Evolutionary conservation across 2,113 vertebrate genomes (phyloP).

Genomic region (Serilophus lunatus): DNA sequence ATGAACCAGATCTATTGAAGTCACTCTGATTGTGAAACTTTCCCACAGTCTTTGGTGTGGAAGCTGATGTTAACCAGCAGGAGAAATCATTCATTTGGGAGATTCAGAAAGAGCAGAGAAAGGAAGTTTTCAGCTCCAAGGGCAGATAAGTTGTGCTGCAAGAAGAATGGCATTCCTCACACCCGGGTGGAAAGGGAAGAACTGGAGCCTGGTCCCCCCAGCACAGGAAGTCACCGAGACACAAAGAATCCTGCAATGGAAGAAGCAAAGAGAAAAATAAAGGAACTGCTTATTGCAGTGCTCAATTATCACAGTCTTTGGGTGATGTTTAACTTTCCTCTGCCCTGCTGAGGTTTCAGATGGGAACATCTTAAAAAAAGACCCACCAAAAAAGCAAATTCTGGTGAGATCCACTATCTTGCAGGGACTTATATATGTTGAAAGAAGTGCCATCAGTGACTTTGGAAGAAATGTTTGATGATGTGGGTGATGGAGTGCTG

Average conservation of each 20-base stretch:
- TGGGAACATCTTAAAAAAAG: background rate
- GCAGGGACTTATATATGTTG: fast-evolving
- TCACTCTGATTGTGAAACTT: slow-evolving; percentile 2
- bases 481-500: background rate
- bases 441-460: background rate
- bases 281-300: background rate
- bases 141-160: background rate
- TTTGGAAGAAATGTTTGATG: background rate
- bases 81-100: background rate
- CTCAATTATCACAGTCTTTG: background rate
- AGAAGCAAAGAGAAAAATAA: background rate
- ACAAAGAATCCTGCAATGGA: slow-evolving; percentile 32
- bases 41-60: slow-evolving; percentile 21
- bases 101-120: background rate
- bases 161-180: background rate
- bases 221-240: slow-evolving; percentile 47
- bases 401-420: background rate
- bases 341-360: background rate
- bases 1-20: slow-evolving; percentile 35
- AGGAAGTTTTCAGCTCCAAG: slow-evolving; percentile 33
- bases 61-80: slow-evolving; percentile 32
- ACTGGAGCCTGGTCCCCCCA: background rate
- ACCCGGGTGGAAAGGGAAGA: slow-evolving; percentile 23
- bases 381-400: background rate
- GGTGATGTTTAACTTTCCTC: background rate